Conservation (phyloP, 2,113 vertebrate species). For the Sisor rabdophorus region DNA sequence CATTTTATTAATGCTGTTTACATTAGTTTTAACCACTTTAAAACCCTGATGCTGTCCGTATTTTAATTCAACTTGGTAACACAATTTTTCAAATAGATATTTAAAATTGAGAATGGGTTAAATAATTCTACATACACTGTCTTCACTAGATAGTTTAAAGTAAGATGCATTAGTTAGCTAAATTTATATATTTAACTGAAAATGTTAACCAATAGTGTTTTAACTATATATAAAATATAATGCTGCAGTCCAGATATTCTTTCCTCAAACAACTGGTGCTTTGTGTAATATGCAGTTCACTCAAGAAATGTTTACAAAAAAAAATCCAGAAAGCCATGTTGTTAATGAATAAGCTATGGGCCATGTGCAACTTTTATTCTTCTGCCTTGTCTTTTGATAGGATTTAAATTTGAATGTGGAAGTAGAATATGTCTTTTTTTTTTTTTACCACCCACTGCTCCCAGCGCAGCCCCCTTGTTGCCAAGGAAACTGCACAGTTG, state of each 20-base stretch:
- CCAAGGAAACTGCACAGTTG: conserved; percentile 46
- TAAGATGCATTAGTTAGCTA: neutral
- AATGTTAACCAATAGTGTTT: neutral
- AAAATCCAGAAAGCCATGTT: no score
- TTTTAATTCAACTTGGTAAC: neutral
- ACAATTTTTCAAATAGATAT: neutral
- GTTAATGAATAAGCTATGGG: neutral
- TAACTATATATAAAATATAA: neutral
- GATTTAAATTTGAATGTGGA: conserved; percentile 5
- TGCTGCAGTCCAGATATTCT: neutral
- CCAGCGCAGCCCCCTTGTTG: conserved; percentile 43
- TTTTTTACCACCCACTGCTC: conserved; percentile 23
- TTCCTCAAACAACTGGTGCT: no score
- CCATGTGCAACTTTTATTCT: conserved; percentile 15
- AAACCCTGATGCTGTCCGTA: neutral
- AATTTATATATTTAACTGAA: neutral
- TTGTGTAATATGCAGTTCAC: neutral
- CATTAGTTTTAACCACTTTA: neutral
- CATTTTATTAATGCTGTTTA: no score
- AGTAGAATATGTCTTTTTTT: neutral
- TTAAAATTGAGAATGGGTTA: neutral
- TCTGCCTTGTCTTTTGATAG: conserved; percentile 10
- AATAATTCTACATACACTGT: neutral
- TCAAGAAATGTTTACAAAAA: neutral
- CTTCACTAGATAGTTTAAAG: neutral